Evolutionary conservation across 2,888 invertebrate species (phyloP), one percentile per base, ranked within the genome.

Genomic region (Lysandra bellargus): DNA sequence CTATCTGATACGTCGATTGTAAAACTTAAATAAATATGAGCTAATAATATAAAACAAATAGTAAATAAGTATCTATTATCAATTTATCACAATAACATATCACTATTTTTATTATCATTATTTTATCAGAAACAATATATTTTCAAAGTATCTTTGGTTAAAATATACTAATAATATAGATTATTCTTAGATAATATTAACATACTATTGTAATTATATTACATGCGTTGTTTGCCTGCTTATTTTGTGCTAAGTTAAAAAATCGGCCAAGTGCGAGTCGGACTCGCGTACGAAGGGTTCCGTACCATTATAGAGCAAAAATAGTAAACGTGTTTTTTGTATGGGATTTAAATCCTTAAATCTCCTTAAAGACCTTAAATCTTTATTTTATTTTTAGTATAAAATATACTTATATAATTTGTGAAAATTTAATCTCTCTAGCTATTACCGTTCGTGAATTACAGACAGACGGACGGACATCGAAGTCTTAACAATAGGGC

Each of bases 1-100:
- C 57, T 57, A 57, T 17, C 12, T 4, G 14, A 57, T 57, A 23
- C 61, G 30, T 23, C 23, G 30, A 64, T 64, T 60, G n/a, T 12
- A 69, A 33, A 69, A 37, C 37, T 69, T 69, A 30, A 61, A 61
- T 2, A n/a, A 64, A 64, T 69, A 69, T 75, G 17, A 23, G 53
- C 5, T 4, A 75, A 49, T 12, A 30, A 44, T 12, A 23, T 74
- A n/a, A 40, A 49, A 75, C 75, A 75, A 49, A 44, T n/a, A 49
- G 30, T 75, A 75, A 44, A 75, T 44, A 75, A 75, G 75, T 33
- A 57, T 53, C 75, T 75, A 49, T 75, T 76, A 76, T 23, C 23
- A 23, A 23, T 23, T 23, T 23, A 23, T 76, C 76, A 76, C 76
- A 76, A 33, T 49, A 33, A 37, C 69, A 76, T 76, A 76, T 76